phyloP scores from a whole-genome alignment of 2,113 vertebrate genomes.

The Psilopsiagon aurifrons region DNA sequence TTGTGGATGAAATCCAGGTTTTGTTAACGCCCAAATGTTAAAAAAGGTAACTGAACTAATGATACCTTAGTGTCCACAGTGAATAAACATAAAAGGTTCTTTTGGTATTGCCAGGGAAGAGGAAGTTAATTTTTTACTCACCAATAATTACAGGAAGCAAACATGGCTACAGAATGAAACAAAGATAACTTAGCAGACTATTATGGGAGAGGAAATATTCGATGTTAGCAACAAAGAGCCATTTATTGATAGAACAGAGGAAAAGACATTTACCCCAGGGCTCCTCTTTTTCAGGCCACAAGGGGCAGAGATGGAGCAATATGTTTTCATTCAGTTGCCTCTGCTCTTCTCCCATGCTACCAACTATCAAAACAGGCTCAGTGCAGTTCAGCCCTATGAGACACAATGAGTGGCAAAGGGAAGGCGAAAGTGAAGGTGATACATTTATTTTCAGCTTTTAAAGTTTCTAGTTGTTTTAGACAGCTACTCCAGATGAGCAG shows the following conservation, averaged over 20 bases:
- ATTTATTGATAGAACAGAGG: neutral
- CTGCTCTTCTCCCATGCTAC: neutral
- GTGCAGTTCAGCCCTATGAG: neutral
- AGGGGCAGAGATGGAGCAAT: neutral
- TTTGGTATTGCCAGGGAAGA: neutral
- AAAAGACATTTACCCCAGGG: neutral
- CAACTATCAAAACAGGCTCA: neutral
- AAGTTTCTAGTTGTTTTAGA: neutral
- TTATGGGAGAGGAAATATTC: neutral
- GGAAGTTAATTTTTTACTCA: neutral
- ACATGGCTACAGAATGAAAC: neutral
- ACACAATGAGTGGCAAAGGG: neutral
- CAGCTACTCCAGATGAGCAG: neutral
- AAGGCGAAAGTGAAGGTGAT: neutral
- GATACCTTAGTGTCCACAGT: neutral
- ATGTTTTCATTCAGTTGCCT: neutral
- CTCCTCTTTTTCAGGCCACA: neutral
- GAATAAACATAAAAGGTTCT: neutral
- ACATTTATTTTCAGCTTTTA: neutral
- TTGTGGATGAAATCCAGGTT: neutral
- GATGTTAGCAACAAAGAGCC: neutral
- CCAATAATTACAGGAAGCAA: neutral
- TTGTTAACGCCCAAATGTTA: neutral
- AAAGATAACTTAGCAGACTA: neutral
- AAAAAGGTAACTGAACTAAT: neutral